Conservation (phyloP, 2,797 vertebrate species). For the Alauda arvensis region DNA sequence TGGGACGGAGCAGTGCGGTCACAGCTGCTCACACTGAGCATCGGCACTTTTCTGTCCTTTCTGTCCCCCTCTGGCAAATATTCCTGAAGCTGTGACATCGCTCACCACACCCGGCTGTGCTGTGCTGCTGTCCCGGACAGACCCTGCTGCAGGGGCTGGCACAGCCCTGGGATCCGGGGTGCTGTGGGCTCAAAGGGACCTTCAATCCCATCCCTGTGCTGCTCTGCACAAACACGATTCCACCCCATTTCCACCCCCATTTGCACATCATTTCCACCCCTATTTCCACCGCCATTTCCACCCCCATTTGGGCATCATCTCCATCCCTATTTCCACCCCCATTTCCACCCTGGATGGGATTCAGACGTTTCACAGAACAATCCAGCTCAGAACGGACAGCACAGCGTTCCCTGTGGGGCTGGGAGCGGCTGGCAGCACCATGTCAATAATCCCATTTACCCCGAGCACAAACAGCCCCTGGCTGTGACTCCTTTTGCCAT, state of each 20-base stretch:
- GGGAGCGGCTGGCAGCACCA: neutral
- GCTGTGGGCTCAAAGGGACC: too few relatives aligned
- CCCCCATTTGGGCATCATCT: too few relatives aligned
- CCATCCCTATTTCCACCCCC: too few relatives aligned
- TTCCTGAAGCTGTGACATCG: accelerated
- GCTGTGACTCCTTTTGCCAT: accelerated
- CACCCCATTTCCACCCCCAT: neutral
- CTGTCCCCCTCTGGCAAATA: accelerated
- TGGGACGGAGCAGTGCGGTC: neutral
- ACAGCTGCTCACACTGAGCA: neutral
- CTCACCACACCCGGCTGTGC: accelerated
- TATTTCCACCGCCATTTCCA: neutral
- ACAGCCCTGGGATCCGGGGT: accelerated
- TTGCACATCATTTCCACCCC: too few relatives aligned
- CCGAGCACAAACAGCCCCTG: neutral
- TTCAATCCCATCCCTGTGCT: neutral
- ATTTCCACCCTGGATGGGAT: too few relatives aligned
- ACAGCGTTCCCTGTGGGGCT: accelerated
- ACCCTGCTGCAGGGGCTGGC: accelerated
- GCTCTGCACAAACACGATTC: neutral
- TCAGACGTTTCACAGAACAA: neutral
- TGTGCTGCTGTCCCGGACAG: accelerated
- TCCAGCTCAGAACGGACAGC: accelerated
- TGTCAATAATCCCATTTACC: accelerated
- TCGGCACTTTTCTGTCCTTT: accelerated